These are phyloP conservation scores for Dioctria linearis DNA, from an alignment of 2,888 invertebrate genomes.

Conservation along the genomic window DNA sequence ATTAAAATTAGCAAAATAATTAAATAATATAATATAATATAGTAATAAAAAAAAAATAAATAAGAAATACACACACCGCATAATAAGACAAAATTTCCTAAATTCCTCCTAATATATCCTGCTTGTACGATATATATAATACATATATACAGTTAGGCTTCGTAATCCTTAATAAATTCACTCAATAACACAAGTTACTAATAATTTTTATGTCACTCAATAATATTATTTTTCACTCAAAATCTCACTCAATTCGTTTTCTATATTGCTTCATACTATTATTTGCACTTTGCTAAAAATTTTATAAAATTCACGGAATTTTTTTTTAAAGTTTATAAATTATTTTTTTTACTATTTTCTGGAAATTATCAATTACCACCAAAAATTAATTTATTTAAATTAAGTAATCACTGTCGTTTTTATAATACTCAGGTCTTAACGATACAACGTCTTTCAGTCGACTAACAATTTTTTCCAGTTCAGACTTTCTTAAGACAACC, in stretches of 20 bases:
- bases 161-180: not conserved
- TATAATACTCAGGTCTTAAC: conserved; percentile 21
- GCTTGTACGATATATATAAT: not conserved
- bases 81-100: conserved; percentile 43
- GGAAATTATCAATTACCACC: too few relatives aligned
- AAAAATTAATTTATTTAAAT: not conserved
- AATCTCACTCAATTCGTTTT: too few relatives aligned
- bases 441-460: conserved; percentile 46
- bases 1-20: conserved; percentile 1
- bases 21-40: conserved; percentile 11
- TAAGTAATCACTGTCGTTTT: conserved; percentile 11
- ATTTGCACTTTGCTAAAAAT: too few relatives aligned
- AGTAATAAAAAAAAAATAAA: not conserved
- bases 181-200: not conserved
- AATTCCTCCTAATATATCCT: not conserved
- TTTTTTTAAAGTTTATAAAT: too few relatives aligned
- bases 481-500: conserved; percentile 51
- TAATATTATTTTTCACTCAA: not conserved
- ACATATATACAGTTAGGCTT: not conserved
- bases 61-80: conserved; percentile 54
- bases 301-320: too few relatives aligned
- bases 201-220: not conserved
- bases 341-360: too few relatives aligned
- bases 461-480: conserved; percentile 52
- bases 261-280: too few relatives aligned